A percentile compares a stretch with the other conserved stretches of the same genome.
phyloP scores from a whole-genome alignment of 2,113 vertebrate species.

The Castor canadensis region DNA sequence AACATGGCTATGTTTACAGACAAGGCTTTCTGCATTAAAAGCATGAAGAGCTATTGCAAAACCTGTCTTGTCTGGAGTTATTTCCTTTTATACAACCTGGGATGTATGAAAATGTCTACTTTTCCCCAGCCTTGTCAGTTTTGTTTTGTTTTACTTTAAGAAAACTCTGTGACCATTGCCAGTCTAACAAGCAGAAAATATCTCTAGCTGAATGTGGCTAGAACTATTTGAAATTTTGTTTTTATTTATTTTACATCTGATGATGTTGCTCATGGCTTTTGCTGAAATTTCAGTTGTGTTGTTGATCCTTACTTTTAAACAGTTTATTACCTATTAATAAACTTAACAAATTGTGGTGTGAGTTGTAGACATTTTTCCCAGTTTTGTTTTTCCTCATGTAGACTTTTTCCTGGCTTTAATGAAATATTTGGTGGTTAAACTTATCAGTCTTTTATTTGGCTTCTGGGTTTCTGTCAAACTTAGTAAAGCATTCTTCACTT shows the following conservation, averaged over 20 bases:
- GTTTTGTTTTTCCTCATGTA: constrained; percentile 26
- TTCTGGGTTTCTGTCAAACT: not conserved
- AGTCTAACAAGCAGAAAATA: not conserved
- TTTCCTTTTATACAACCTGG: not conserved
- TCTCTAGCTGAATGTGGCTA: not conserved
- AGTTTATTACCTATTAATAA: not conserved
- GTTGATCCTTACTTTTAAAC: not conserved
- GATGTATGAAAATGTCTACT: not conserved
- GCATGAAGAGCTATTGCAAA: not conserved
- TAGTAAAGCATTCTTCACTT: not conserved
- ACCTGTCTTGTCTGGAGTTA: not conserved
- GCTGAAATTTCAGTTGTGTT: not conserved
- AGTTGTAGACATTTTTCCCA: not conserved
- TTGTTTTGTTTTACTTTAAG: not conserved
- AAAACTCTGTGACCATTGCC: not conserved
- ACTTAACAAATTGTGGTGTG: not conserved
- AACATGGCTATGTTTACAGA: not conserved
- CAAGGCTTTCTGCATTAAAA: not conserved
- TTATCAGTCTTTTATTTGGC: not conserved
- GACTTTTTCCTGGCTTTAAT: not conserved
- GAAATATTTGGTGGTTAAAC: not conserved
- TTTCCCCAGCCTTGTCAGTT: not conserved
- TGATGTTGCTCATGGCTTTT: not conserved
- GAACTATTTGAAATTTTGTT: not conserved
- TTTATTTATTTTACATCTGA: not conserved